Evolutionary conservation across 30 jellyfish, hydroid and myxozoan species (phyloP).

Genomic region (Cassiopea andromeda): DNA sequence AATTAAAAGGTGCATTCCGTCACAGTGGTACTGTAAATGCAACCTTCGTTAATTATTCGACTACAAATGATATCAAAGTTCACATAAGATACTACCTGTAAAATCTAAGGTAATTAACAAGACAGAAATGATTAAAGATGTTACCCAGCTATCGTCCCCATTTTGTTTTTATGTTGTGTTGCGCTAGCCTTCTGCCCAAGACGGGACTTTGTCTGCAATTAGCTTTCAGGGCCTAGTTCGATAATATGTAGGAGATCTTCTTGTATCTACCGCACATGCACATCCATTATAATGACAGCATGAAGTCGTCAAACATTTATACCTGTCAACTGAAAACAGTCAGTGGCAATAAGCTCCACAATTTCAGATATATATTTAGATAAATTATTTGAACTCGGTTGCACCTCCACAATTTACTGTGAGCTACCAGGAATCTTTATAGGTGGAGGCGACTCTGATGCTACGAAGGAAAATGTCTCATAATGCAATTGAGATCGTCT

Average conservation of each 20-base stretch:
- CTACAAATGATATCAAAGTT: too few relatives aligned
- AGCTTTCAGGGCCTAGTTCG: not conserved
- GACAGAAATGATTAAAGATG: not conserved
- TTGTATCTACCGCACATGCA: not conserved
- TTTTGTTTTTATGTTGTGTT: not conserved
- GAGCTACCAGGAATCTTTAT: too few relatives aligned
- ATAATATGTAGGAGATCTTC: not conserved
- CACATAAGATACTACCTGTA: too few relatives aligned
- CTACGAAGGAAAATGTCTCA: slow-evolving; percentile 1
- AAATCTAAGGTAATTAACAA: too few relatives aligned
- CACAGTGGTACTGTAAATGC: too few relatives aligned
- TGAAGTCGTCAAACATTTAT: not conserved
- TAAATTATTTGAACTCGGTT: too few relatives aligned
- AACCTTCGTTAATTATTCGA: too few relatives aligned
- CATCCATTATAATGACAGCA: not conserved
- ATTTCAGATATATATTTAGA: too few relatives aligned
- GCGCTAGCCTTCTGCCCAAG: not conserved
- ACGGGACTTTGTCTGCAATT: not conserved
- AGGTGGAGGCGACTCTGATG: not conserved
- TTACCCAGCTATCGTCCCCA: not conserved
- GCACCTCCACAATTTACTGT: too few relatives aligned
- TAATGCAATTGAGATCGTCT: not conserved
- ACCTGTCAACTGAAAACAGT: too few relatives aligned
- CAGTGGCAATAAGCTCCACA: too few relatives aligned
- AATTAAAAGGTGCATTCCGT: too few relatives aligned